phyloP scores from a whole-genome alignment of 1,140 invertebrate species.

The Drosophila rufa region DNA sequence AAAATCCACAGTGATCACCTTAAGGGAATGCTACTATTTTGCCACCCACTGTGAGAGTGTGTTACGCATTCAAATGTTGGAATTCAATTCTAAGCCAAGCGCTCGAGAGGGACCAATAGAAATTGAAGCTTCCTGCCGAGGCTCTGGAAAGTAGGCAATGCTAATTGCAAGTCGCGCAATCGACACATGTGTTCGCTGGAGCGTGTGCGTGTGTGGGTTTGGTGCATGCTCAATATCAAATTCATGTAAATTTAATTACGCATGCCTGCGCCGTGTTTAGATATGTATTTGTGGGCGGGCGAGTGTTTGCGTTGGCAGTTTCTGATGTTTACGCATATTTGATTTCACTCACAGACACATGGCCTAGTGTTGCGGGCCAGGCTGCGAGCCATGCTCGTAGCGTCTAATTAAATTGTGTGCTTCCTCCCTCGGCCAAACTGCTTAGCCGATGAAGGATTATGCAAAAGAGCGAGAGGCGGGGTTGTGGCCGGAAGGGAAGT shows the following conservation, averaged over 20 bases:
- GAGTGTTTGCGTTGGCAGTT: constrained; percentile 29
- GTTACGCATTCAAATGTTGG: constrained; percentile 44
- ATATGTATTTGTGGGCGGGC: constrained; percentile 23
- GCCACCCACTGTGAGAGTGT: constrained; percentile 5
- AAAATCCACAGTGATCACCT: too few species aligned
- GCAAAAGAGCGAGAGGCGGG: constrained; percentile 6
- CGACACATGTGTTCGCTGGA: constrained; percentile 10
- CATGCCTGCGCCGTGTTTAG: constrained; percentile 72
- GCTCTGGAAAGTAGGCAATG: constrained; percentile 58
- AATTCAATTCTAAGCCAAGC: constrained; percentile 23
- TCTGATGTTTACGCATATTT: constrained; percentile 76
- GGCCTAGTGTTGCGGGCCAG: constrained; percentile 10
- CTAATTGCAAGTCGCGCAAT: constrained; percentile 60
- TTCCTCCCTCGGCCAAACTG: constrained; percentile 36
- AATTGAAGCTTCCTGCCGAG: constrained; percentile 37
- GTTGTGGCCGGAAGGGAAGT: constrained; percentile 5
- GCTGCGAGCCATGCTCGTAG: not conserved
- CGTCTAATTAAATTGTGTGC: constrained; percentile 72
- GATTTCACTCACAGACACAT: constrained; percentile 55
- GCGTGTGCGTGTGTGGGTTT: constrained; percentile 11
- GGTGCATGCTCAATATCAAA: constrained; percentile 74
- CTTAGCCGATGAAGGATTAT: constrained; percentile 47
- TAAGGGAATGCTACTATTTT: not conserved
- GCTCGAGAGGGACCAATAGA: constrained; percentile 46
- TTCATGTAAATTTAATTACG: constrained; percentile 83